Evolutionary conservation across 2,888 invertebrate genomes (phyloP), one percentile per base, ranked within the genome.

Genomic region (Gisinianus flammeolus): DNA sequence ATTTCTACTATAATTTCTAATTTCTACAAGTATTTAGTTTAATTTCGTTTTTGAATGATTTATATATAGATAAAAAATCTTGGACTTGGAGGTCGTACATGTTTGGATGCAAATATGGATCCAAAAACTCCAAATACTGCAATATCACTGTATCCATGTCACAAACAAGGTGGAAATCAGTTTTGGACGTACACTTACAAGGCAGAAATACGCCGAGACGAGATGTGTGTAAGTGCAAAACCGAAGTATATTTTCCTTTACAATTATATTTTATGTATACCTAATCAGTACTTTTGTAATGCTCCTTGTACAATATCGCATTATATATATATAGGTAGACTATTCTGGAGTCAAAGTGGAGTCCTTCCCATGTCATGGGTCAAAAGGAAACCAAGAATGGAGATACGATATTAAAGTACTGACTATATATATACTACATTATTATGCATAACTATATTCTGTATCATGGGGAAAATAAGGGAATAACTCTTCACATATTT

Each of bases 131-230:
- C 96, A 87, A 96, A 98, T 90, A 98, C 98, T 89, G 92, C 97
- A 67, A 95, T 95, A 85, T 96, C 96, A 87, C 91, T 97, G 85
- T 99, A 97, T 91, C 97, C 97, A 85, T 99, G 99, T 89, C 99
- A 99, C 89, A 93, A 93, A 86, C 97, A 98, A 90, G 98, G 98
- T 87, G 99, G 98, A 89, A 98, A 99, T 90, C 98, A 99, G 97
- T 70, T 68, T 28, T 74, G 68, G 67, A 71, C 73, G 12, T 79
- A 95, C 87, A 96, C 96, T 87, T 97, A 96, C 88, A 91, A 91
- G 80, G 97, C 97, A 44, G 97, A 98, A 88, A 97, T 98, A 85
- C 91, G 97, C 75, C 90, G 97, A 85, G 97, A 98, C 87, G 96
- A 97, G 87, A 31, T 31, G 22, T 72, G 72, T 22, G 35, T 35